Base-by-base conservation (phyloP, 2,797 vertebrate genomes). In the Eulemur mongoz region DNA sequence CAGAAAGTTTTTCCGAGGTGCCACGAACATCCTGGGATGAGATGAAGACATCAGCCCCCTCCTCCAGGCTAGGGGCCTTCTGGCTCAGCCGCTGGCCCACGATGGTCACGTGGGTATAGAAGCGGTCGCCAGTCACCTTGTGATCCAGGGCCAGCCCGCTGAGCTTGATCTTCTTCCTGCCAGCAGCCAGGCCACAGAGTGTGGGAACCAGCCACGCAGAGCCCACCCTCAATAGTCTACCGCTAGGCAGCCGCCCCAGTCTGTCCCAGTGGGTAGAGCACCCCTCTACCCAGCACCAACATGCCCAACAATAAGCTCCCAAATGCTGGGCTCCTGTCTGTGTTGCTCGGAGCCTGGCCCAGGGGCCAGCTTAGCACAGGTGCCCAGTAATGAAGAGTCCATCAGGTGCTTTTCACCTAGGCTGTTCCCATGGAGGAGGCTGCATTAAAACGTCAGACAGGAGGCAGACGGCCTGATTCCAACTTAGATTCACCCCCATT, bases 111-210 rank as follows among this genome's bases (percentile, higher is more conserved):
- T 99, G 97, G 96, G 94, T 98, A 81, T 99, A 98, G 89, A 98
- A 97, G 4, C 98, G 54, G 81, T 99, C 99, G 0, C 99, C 99
- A 0, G 99, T 99, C 88, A 98, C 89, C 92, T 98, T 98, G 97
- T 99, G 98, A 80, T 99, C 99, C 92, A 98, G 91, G 84, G 97
- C 87, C 97, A 97, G 72, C 48, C 98, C 98, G 48, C 96, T 97
- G 57, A 98, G 54, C 10, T 97, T 98, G 75, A 97, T 98, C 97
- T 99, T 99, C 97, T 99, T 99, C 97, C 99, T 99, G 98, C 96
- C 23, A 59, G 82, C 40, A 61, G 82, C 25, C 85, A 79, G 90
- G 57, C 6, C n/a, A 82, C 70, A 90, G 73, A 35, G 32, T 30
- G 52, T 40, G 61, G 45, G 65, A 89, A 63, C 14, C 45, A 79